Percentiles rank a stretch among this genome's conserved stretches.
Conservation (phyloP, 2,797 vertebrate genomes). For the Pygocentrus nattereri region DNA sequence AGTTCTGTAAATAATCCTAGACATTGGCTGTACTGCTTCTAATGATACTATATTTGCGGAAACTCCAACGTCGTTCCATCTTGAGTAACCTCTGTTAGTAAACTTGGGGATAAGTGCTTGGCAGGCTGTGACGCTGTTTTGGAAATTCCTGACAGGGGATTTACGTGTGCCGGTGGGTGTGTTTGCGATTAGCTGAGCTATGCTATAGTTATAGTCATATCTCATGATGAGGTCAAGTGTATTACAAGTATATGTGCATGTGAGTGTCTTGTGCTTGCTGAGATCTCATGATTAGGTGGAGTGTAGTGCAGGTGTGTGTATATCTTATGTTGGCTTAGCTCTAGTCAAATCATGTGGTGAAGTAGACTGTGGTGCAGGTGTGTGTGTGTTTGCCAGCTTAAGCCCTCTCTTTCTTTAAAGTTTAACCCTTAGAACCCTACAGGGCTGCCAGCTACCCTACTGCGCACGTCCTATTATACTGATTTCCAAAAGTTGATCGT, state of each 20-base stretch:
- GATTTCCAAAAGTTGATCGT: no score
- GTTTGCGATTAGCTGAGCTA: background rate
- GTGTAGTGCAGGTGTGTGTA: slow-evolving; percentile 85
- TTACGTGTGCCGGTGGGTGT: slow-evolving; percentile 10
- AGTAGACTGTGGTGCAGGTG: slow-evolving; percentile 93
- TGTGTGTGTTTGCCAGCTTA: slow-evolving; percentile 77
- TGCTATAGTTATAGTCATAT: background rate
- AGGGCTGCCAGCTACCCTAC: no score
- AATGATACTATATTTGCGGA: background rate
- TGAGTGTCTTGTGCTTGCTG: slow-evolving; percentile 86
- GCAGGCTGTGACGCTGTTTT: background rate
- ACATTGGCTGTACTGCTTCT: background rate
- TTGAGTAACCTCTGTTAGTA: background rate
- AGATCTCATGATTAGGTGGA: slow-evolving; percentile 97
- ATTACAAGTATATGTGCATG: slow-evolving; percentile 12
- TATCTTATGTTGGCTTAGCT: slow-evolving; percentile 90
- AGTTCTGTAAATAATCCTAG: background rate
- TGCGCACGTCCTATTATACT: no score
- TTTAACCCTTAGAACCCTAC: no score
- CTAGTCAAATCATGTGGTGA: slow-evolving; percentile 98
- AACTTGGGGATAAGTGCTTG: background rate
- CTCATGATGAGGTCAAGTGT: slow-evolving; percentile 53
- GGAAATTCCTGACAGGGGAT: background rate
- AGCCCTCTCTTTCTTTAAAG: no score
- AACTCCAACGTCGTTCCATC: background rate